Evolutionary conservation across 2,797 vertebrate species (phyloP).

Genomic region (Lindbergichthys nudifrons): DNA sequence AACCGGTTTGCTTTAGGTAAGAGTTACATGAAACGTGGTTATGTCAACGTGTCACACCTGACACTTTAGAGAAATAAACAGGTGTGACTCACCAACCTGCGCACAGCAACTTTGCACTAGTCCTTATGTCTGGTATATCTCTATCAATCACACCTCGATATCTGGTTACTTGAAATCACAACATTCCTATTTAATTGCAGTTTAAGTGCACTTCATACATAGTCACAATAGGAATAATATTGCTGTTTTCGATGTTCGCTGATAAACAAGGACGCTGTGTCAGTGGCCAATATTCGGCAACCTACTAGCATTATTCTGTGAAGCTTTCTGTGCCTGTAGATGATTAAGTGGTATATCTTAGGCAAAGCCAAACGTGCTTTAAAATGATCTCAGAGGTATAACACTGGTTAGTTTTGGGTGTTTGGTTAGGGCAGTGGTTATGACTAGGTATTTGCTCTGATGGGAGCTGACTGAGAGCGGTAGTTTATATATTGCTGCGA

Average conservation of each 20-base stretch:
- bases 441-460: conserved; percentile 26
- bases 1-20: not conserved
- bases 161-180: conserved; percentile 37
- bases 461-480: conserved; percentile 36
- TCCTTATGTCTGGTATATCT: not conserved
- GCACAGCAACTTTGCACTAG: not conserved
- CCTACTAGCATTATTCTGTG: conserved; percentile 1
- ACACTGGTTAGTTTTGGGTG: conserved; percentile 2
- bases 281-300: conserved; percentile 11
- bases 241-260: not conserved
- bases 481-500: conserved; percentile 49
- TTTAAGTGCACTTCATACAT: not conserved
- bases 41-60: conserved; percentile 63
- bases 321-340: conserved; percentile 4
- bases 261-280: conserved; percentile 12
- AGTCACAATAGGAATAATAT: not conserved
- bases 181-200: conserved; percentile 43
- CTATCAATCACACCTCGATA: not conserved
- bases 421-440: conserved; percentile 43
- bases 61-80: conserved; percentile 64
- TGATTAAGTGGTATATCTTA: not conserved
- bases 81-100: conserved; percentile 48
- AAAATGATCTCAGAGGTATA: conserved; percentile 23
- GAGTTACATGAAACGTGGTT: not conserved
- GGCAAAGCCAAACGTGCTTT: conserved; percentile 8